These are phyloP conservation scores for Orgyia antiqua DNA, from an alignment of 2,888 invertebrate genomes.

Conservation along the genomic window DNA sequence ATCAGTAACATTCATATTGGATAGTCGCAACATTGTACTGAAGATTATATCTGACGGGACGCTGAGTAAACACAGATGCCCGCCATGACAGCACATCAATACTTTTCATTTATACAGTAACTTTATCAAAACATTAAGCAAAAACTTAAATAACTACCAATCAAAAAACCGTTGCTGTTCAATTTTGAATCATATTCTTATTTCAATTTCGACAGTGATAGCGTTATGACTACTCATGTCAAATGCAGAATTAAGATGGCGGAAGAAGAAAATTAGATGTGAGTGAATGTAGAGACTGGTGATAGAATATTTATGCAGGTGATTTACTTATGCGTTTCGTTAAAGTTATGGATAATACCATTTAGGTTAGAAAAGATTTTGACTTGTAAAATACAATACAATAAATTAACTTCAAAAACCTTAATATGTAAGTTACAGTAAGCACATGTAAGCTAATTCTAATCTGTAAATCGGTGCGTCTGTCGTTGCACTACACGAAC, in stretches of 20 bases:
- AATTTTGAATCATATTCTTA: slow-evolving; percentile 33
- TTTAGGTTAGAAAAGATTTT: no score
- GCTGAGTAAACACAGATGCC: slow-evolving; percentile 57
- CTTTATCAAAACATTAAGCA: slow-evolving; percentile 61
- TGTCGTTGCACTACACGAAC: no score
- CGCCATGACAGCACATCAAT: slow-evolving; percentile 63
- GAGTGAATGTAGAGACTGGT: slow-evolving; percentile 28
- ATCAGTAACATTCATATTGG: slow-evolving; percentile 32
- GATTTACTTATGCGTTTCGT: slow-evolving; percentile 7
- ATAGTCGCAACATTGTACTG: slow-evolving; percentile 42
- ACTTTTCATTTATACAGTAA: slow-evolving; percentile 69
- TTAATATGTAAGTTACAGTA: no score
- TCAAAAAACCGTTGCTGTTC: slow-evolving; percentile 19
- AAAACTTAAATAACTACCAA: slow-evolving; percentile 24
- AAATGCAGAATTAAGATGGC: slow-evolving; percentile 26
- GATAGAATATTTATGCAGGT: slow-evolving; percentile 43
- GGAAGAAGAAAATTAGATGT: slow-evolving; percentile 20
- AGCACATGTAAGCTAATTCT: no score
- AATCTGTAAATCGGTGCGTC: no score
- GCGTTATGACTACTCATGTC: slow-evolving; percentile 22
- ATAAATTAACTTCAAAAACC: no score
- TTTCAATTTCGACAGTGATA: slow-evolving; percentile 21
- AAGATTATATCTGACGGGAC: slow-evolving; percentile 31
- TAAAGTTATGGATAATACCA: no score
- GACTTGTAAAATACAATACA: no score